Base-by-base conservation (phyloP, 2,888 invertebrate genomes). In the Dicyrtoma fusca region DNA sequence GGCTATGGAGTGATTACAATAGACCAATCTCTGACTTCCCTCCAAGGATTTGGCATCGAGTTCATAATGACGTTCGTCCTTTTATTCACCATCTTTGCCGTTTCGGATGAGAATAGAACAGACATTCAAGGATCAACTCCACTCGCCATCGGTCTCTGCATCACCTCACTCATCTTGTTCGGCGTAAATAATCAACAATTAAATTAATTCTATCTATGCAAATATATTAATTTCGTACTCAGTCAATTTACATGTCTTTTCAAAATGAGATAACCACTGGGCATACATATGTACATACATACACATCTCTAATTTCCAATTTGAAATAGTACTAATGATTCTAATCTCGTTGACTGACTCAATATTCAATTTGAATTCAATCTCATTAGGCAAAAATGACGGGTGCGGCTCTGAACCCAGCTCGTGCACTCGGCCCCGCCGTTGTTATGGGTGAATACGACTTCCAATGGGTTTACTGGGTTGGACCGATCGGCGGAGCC, bases 401-500 rank as follows among this genome's bases (percentile, higher is more conserved):
- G 4, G 85, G 85, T 3, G 83, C 85, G 10, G 84, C 85, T 51
- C 83, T 86, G 84, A 86, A 86, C 77, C 84, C 86, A 17, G 86
- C 86, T 5, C 81, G 86, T 61, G 83, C 83, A 51, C 83, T 86
- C 73, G 86, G 85, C n/a, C 85, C 86, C 0, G 84, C 85, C 10
- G 83, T 85, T 26, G 81, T 85, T 47, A 81, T 82, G 66, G 82
- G 83, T 10, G 74, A 81, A 13, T 86, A 85, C 84, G 80, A 82
- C 4, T 76, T 84, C 70, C 86, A 86, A 74, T 86, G 86, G 91
- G 88, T 94, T 0, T 95, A 93, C 85, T 95, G 94, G 94, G 87
- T 89, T n/a, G 95, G 94, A 0, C 94, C 94, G 0, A 87, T 92
- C 74, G 65, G 69, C 6, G 79, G 79, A 44, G 79, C 69, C 10